Evolutionary conservation across 1,140 invertebrate genomes (phyloP).

Genomic region (Calliopsis andreniformis): DNA sequence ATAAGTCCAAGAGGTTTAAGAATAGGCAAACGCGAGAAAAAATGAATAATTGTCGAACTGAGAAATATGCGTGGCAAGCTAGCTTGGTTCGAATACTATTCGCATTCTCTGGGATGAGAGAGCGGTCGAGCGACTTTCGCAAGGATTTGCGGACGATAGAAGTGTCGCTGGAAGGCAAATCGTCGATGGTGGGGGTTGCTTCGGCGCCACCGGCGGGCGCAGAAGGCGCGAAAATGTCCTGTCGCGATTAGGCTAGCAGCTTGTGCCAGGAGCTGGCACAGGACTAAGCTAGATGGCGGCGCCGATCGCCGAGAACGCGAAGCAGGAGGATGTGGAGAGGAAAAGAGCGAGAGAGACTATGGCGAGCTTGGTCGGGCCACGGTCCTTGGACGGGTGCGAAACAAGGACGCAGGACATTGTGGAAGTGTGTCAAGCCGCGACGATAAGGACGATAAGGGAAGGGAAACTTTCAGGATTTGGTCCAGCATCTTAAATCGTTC

Average conservation of each 20-base stretch:
- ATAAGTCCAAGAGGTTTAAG: no score
- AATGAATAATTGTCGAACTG: no score
- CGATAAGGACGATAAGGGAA: slow-evolving; percentile 20
- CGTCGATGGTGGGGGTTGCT: slow-evolving; percentile 20
- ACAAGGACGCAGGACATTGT: slow-evolving; percentile 52
- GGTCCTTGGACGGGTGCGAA: slow-evolving; percentile 40
- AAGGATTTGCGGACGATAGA: background rate
- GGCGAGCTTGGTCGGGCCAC: slow-evolving; percentile 35
- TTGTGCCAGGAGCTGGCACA: slow-evolving; percentile 74
- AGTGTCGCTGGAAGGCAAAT: background rate
- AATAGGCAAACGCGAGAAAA: background rate
- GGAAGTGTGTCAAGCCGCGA: background rate
- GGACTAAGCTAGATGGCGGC: slow-evolving; percentile 72
- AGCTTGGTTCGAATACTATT: background rate
- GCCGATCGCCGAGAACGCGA: slow-evolving; percentile 32
- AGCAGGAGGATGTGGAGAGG: slow-evolving; percentile 22
- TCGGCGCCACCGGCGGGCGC: slow-evolving; percentile 66
- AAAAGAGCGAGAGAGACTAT: slow-evolving; percentile 21
- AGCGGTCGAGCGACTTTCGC: slow-evolving; percentile 18
- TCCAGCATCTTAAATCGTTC: no score
- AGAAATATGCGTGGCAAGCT: no score
- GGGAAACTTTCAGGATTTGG: no score
- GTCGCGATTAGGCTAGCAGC: slow-evolving; percentile 74
- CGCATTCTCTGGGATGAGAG: background rate
- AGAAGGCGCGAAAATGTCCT: slow-evolving; percentile 76